Conservation (phyloP, 1,140 invertebrate species). For the Zophobas atratus region DNA sequence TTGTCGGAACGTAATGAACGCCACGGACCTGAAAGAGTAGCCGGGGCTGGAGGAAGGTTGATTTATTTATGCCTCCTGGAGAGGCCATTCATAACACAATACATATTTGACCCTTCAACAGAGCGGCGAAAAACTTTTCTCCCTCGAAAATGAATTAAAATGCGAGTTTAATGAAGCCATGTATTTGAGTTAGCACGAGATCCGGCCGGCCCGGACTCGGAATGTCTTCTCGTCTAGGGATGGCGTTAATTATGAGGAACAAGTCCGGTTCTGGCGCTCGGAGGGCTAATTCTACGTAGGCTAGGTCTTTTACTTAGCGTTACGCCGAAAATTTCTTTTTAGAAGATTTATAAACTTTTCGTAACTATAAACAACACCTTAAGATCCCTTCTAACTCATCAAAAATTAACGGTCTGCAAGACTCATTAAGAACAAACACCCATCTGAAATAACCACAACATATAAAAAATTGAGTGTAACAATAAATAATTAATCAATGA, state of each 20-base stretch:
- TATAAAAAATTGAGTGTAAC: too few species aligned
- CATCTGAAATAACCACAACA: too few species aligned
- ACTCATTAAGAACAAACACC: too few species aligned
- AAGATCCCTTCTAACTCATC: too few species aligned
- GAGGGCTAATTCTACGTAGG: too few species aligned
- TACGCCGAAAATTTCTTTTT: too few species aligned
- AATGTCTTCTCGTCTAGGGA: constrained; percentile 57
- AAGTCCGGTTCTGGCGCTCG: constrained; percentile 52
- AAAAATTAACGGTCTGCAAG: too few species aligned
- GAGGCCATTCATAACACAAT: constrained; percentile 53
- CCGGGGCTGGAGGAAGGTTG: constrained; percentile 38
- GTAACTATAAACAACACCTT: too few species aligned
- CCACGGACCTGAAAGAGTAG: constrained; percentile 52
- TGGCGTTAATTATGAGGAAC: constrained; percentile 59
- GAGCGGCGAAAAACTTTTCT: constrained; percentile 50
- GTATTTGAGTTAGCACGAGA: constrained; percentile 55
- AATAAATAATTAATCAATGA: too few species aligned
- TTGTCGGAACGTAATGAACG: constrained; percentile 55
- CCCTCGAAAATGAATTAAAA: constrained; percentile 59
- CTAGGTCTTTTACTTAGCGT: too few species aligned
- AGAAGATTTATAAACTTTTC: too few species aligned
- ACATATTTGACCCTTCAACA: constrained; percentile 53
- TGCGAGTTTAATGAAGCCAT: constrained; percentile 58
- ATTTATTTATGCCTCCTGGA: constrained; percentile 56
- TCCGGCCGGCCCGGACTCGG: constrained; percentile 42